phyloP scores from a whole-genome alignment of 2,888 invertebrate genomes.

The Antheraea yamamai region DNA sequence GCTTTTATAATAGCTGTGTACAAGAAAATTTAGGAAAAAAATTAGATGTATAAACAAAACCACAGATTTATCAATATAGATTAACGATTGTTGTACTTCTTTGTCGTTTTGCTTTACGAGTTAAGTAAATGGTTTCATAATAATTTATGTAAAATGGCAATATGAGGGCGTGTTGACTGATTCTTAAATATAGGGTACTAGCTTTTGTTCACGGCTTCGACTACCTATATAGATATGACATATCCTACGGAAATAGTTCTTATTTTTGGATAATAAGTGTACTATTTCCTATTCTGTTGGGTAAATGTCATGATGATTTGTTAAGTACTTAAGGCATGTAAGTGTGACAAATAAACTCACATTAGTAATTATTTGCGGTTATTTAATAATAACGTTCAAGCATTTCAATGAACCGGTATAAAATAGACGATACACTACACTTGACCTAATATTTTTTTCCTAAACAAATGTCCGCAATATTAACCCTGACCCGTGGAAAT shows the following conservation, averaged over 20 bases:
- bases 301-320: too few species aligned
- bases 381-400: neutral
- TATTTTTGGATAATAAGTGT: too few species aligned
- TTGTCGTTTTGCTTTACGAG: neutral
- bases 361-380: too few species aligned
- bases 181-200: neutral
- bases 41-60: too few species aligned
- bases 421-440: neutral
- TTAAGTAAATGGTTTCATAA: neutral
- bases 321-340: too few species aligned
- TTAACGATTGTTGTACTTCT: neutral
- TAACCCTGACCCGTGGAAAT: constrained; percentile 11
- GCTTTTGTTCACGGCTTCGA: too few species aligned
- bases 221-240: too few species aligned
- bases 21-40: too few species aligned
- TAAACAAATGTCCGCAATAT: neutral
- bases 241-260: too few species aligned
- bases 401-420: neutral
- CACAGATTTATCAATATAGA: neutral
- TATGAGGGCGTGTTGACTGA: neutral
- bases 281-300: too few species aligned
- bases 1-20: too few species aligned
- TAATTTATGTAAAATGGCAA: neutral
- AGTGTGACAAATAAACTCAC: too few species aligned
- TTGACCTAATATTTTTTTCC: constrained; percentile 4